Percentiles rank a stretch among this genome's conserved stretches.
phyloP scores from a whole-genome alignment of 2,113 vertebrate genomes.

The Eulemur macaco region DNA sequence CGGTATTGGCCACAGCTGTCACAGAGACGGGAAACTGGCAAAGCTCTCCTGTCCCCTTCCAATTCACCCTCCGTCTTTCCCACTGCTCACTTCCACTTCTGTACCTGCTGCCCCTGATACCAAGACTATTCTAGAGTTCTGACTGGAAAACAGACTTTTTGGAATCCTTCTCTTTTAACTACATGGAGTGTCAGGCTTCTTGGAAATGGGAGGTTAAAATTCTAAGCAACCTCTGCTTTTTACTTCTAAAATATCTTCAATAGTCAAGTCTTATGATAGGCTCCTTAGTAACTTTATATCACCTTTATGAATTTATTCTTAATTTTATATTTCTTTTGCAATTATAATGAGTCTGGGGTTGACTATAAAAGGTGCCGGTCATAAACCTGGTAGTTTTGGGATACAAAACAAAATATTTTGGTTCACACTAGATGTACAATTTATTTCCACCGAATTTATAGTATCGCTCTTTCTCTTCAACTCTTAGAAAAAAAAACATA shows the following conservation, averaged over 20 bases:
- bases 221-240: not conserved
- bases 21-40: not conserved
- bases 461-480: not conserved
- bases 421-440: not conserved
- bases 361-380: not conserved
- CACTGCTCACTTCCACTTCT: not conserved
- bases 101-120: not conserved
- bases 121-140: not conserved
- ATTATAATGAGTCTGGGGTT: not conserved
- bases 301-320: not conserved
- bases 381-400: not conserved
- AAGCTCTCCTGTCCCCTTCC: not conserved
- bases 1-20: not conserved
- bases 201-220: not conserved
- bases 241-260: not conserved
- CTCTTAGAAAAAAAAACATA: not conserved
- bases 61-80: not conserved
- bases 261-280: not conserved
- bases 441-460: not conserved
- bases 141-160: not conserved
- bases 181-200: not conserved
- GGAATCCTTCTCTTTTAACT: not conserved
- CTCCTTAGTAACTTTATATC: not conserved
- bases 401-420: conserved; percentile 1
- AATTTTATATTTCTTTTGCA: not conserved